Evolutionary conservation across 2,888 invertebrate species (phyloP), one percentile per base, ranked within the genome.

Genomic region (Nezara viridula): DNA sequence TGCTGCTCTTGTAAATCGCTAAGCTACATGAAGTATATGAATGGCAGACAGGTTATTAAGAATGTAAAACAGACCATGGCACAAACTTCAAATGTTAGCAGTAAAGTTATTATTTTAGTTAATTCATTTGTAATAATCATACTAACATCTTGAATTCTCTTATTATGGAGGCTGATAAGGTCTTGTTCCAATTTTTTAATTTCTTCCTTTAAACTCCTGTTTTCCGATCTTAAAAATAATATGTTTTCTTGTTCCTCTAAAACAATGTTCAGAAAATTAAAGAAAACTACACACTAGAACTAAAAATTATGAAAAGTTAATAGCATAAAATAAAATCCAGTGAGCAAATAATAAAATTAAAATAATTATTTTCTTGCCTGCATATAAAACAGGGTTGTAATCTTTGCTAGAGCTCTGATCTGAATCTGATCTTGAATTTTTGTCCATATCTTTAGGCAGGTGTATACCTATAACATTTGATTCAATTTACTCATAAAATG

Each of bases 111-210:
- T 44, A 88, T 40, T 88, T 88, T 85, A 88, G 73, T 52, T 88
- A 88, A 88, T 85, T 88, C 88, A 88, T 66, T 88, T 81, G 88
- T 85, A 81, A 88, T 27, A 85, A 85, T 73, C 86, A 89, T 86
- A 94, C 96, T 96, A 93, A 97, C 96, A 93, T 97, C 97, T 92
- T 96, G 96, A 91, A 97, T 94, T 89, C 97, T 94, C 92, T 97
- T 97, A 91, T 95, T 95, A 92, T 97, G 96, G 91, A 97, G 93
- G 90, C 94, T 93, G 92, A 96, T 95, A 91, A 96, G 96, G 92
- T 97, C 97, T 90, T 95, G 95, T 92, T 96, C 96, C 47, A 96
- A 95, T 89, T 95, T 94, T 92, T 95, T 95, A 85, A 96, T 93
- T 91, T 96, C 96, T 91, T 96, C 95, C 37, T 95, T 93, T 85